Base-by-base conservation (phyloP, 1,140 invertebrate species). In the Plectrocnemia conspersa region DNA sequence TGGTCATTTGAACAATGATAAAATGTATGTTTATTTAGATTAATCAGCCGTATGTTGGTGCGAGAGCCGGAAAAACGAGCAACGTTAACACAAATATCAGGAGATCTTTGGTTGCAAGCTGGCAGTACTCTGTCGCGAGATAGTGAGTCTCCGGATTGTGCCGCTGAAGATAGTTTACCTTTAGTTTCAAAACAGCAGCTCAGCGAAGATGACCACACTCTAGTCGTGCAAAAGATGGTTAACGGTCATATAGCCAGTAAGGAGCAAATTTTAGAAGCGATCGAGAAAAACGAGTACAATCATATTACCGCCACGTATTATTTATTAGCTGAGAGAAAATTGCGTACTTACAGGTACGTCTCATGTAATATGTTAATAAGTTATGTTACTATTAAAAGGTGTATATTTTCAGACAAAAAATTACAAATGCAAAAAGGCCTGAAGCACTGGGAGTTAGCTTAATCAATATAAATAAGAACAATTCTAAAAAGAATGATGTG, bases 291-390 rank as follows among this genome's bases (percentile, higher is more conserved):
- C 76, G 90, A 94, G 66, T 99, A 99, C 74, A 96, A 97, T 75
- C 93, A 98, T 72, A 89, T 99, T 61, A 97, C 96, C 23, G 97
- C 97, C 21, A 99, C 96, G 22, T 99, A 98, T 76, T 99, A 93
- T 76, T 76, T 99, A 62, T 76, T 99, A 56, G 95, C 94, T 18
- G 97, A 99, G 75, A 76, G 93, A 54, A 92, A 94, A 70, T 75
- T 97, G 18, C 80, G 82, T 67, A 79, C 84, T 35, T 82, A 87
- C 52, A 70, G 73, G 74, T 75, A 49, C 71, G 82, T 18, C 81
- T 84, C 59, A 84, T 88, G 65, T 75, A 77, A 13, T 64, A 52
- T 49, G 49, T 45, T 3, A 45, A 24, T 24, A 41, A 7, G 9
- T 45, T 21, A 22, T 35, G 11, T 10, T 19, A 21, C 10, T 53